These are phyloP conservation scores for Augochlora pura DNA, from an alignment of 1,140 invertebrate genomes.

Conservation along the genomic window DNA sequence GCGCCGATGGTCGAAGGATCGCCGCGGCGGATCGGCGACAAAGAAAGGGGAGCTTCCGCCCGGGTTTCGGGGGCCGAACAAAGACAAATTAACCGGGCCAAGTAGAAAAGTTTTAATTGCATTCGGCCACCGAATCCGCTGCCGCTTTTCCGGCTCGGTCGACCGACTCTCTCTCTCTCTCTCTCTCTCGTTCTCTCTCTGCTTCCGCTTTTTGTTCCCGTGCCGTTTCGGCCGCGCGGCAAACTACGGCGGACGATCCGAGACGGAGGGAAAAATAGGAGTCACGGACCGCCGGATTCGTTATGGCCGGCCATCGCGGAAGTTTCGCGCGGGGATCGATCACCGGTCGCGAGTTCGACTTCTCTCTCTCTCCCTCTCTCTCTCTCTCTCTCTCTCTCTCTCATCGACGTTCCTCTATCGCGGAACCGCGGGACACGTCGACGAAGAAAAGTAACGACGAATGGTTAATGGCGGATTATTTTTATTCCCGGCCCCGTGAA, in stretches of 20 bases:
- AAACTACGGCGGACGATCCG: too few species aligned
- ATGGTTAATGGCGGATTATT: slow-evolving; percentile 33
- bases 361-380: too few species aligned
- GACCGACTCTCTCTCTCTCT: slow-evolving; percentile 21
- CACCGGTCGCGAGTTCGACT: background rate
- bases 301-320: slow-evolving; percentile 29
- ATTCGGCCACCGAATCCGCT: slow-evolving; percentile 55
- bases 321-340: background rate
- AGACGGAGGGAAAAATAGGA: slow-evolving; percentile 27
- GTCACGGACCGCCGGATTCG: slow-evolving; percentile 2
- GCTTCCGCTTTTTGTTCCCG: slow-evolving; percentile 37
- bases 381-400: too few species aligned
- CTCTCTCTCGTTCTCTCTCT: too few species aligned
- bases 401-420: too few species aligned
- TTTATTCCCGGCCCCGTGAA: slow-evolving; percentile 6
- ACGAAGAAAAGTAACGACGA: slow-evolving; percentile 16
- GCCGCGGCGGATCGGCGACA: slow-evolving; percentile 44
- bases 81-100: slow-evolving; percentile 73
- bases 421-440: background rate
- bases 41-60: slow-evolving; percentile 28
- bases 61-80: slow-evolving; percentile 56
- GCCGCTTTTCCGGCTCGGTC: background rate
- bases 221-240: background rate
- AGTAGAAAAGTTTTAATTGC: slow-evolving; percentile 79
- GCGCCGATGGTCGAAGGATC: slow-evolving; percentile 44